Evolutionary conservation across 2,797 vertebrate species (phyloP), one percentile per base, ranked within the genome.

Genomic region (Epinephelus coioides): DNA sequence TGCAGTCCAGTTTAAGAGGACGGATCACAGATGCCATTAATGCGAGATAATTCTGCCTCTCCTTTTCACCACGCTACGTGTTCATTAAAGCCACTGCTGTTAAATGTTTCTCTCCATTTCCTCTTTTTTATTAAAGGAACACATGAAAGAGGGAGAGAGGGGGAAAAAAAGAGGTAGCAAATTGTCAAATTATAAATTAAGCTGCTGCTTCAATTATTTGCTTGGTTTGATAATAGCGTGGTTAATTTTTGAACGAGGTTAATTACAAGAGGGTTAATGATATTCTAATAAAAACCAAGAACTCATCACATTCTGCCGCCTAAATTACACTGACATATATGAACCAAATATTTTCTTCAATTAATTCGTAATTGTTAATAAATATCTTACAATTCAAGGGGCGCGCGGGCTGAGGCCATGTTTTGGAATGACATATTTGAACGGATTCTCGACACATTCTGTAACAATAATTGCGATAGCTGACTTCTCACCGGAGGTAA

Each of bases 211-310:
- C 95, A 95, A 95, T 95, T 94, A 95, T 95, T 95, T 95, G 95
- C 94, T 94, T 92, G 94, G 92, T 95, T 94, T 95, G 94, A 94
- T 95, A 95, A 95, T 94, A 95, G 94, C 86, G 91, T 91, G 94
- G 91, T 96, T 95, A 95, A 95, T 95, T 96, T 95, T 95, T 95
- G 92, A 95, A 94, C 90, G 90, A 93, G 94, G 94, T 95, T 96
- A 95, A 96, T 95, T 95, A 95, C 94, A 94, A 91, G 81, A 68
- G 91, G 94, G 94, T 94, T 95, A 95, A 95, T 95, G 92, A 95
- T 92, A 94, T 94, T 93, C 91, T 89, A 90, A 92, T 94, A 92
- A 94, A 91, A 92, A 89, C 73, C 79, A 84, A 91, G 90, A 92
- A 90, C 88, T 88, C 88, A 90, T 93, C 90, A 93, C 88, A 89